Evolutionary conservation across 2,888 invertebrate species (phyloP).

Genomic region (Branchellion lobata): DNA sequence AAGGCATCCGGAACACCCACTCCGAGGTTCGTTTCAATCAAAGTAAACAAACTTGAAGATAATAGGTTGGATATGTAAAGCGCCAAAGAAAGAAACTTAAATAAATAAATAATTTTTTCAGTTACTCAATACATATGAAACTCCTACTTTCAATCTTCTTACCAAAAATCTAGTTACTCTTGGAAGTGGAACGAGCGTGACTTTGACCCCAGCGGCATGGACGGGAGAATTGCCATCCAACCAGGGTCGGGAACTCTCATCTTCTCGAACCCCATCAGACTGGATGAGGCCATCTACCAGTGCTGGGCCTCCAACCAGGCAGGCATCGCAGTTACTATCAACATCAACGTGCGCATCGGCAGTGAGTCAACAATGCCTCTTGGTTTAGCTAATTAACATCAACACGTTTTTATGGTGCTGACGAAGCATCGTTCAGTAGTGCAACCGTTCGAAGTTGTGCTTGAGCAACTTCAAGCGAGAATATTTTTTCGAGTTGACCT

Average conservation of each 20-base stretch:
- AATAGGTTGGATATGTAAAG: no score
- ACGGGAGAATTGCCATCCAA: slow-evolving; percentile 88
- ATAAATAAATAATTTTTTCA: no score
- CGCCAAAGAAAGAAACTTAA: no score
- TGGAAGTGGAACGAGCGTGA: slow-evolving; percentile 59
- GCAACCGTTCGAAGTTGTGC: no score
- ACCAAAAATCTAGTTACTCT: slow-evolving; percentile 51
- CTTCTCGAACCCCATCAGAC: slow-evolving; percentile 81
- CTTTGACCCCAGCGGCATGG: slow-evolving; percentile 92
- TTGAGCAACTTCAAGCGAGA: no score
- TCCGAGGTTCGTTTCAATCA: slow-evolving; percentile 73
- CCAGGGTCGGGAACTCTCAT: slow-evolving; percentile 85
- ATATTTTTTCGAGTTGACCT: no score
- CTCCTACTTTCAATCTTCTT: no score
- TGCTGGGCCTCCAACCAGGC: slow-evolving; percentile 73
- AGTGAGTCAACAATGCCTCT: slow-evolving; percentile 39
- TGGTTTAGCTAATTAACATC: background rate
- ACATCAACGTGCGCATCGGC: slow-evolving; percentile 47
- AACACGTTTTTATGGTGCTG: background rate
- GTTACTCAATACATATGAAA: no score
- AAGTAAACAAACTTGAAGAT: no score
- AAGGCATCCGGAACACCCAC: slow-evolving; percentile 92
- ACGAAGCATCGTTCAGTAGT: no score
- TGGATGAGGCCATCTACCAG: slow-evolving; percentile 91
- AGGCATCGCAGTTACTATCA: slow-evolving; percentile 49